These are phyloP conservation scores for Harpalus rufipes DNA, from an alignment of 2,888 invertebrate species.

Conservation along the genomic window DNA sequence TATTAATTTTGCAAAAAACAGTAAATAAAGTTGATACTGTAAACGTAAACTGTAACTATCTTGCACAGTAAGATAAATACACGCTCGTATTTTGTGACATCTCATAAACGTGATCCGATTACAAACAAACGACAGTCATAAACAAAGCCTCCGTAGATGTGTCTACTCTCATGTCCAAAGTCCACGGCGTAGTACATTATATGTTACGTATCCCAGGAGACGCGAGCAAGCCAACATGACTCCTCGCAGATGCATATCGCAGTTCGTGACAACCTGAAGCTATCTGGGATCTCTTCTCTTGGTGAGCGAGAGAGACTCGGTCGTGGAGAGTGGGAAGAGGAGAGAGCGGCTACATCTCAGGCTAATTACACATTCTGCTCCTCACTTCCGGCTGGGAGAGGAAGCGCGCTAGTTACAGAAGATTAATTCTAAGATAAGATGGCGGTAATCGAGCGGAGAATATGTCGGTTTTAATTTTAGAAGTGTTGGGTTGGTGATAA, in stretches of 20 bases:
- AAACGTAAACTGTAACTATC: neutral
- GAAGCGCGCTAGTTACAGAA: neutral
- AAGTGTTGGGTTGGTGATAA: no score
- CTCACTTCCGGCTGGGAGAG: neutral
- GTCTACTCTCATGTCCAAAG: slow-evolving; percentile 28
- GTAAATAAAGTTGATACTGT: neutral
- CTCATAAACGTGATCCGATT: slow-evolving; percentile 16
- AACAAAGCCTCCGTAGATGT: slow-evolving; percentile 29
- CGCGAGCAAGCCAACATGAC: slow-evolving; percentile 13
- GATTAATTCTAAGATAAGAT: neutral
- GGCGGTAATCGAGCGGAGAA: slow-evolving; percentile 1
- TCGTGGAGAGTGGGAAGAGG: neutral
- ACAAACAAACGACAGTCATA: slow-evolving; percentile 22
- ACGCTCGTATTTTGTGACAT: neutral
- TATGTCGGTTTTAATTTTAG: neutral
- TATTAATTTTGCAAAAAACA: neutral
- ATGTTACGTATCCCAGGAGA: slow-evolving; percentile 1
- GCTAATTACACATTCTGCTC: slow-evolving; percentile 15
- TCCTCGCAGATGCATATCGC: slow-evolving; percentile 29
- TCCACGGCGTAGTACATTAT: slow-evolving; percentile 1
- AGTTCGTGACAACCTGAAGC: slow-evolving; percentile 25
- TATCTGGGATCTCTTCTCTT: slow-evolving; percentile 5
- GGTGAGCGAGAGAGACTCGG: no score
- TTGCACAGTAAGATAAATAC: neutral
- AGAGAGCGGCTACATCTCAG: neutral